A percentile compares a stretch with the other conserved stretches of the same genome.
These are phyloP conservation scores for Theocolax elegans DNA, from an alignment of 1,140 invertebrate species.

Conservation along the genomic window DNA sequence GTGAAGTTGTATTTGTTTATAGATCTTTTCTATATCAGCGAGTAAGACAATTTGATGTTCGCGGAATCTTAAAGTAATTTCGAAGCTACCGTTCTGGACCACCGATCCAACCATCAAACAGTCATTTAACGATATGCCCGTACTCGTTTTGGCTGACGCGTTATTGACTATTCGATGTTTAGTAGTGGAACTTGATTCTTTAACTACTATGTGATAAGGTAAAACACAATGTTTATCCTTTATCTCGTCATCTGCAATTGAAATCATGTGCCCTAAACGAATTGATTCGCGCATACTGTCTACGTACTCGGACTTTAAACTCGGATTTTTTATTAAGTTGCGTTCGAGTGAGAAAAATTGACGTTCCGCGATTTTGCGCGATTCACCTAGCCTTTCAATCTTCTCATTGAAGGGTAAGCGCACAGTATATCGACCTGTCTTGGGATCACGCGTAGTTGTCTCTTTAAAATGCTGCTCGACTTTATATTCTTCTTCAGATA, in stretches of 20 bases:
- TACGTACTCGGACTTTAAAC: neutral
- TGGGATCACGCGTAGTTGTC: neutral
- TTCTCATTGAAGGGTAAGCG: neutral
- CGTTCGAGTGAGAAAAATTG: neutral
- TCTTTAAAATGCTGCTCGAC: neutral
- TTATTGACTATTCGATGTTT: conserved; percentile 35
- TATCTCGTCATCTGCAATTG: neutral
- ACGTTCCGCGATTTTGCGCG: neutral
- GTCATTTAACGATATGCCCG: conserved; percentile 60
- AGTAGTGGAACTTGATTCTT: conserved; percentile 5
- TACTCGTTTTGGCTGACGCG: conserved; percentile 53
- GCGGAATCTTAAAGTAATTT: neutral
- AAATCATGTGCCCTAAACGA: neutral
- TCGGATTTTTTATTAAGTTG: neutral
- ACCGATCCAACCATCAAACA: conserved; percentile 58
- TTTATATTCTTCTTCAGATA: neutral
- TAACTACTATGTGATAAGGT: conserved; percentile 14
- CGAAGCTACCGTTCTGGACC: neutral
- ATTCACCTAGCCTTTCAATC: neutral
- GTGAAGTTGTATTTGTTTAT: neutral
- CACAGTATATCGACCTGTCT: neutral
- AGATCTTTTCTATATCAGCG: conserved; percentile 28
- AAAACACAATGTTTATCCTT: neutral
- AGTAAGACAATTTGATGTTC: neutral
- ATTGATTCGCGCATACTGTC: neutral